Evolutionary conservation across 2,113 vertebrate genomes (phyloP), one percentile per base, ranked within the genome.

Genomic region (Pachycephala philippinensis): DNA sequence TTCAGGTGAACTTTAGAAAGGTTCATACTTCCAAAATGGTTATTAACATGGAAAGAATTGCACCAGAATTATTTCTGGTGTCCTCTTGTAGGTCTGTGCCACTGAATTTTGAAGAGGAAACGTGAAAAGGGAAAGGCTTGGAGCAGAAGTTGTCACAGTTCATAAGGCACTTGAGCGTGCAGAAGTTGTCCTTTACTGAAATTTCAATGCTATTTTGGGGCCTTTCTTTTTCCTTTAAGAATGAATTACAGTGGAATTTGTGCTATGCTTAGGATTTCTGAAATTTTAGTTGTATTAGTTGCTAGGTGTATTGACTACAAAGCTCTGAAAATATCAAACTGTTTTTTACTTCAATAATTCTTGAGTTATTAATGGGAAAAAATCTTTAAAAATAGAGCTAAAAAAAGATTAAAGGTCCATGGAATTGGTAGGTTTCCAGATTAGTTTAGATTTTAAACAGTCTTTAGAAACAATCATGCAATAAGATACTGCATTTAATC

Each of bases 321-420:
- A 88, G 56, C 37, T 60, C 83, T 90, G 79, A 84, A 90, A 90
- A 90, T 35, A 65, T 17, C 35, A 33, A 86, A 14, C 68, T 92
- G 3, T 63, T 89, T 92, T 90, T 89, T 84, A 76, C 54, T 81
- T 84, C 35, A 70, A 15, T 65, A 88, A 72, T 84, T 87, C 35
- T 37, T 35, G 84, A 79, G 70, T 70, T 97, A 79, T 70, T 88
- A 88, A 71, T 65, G 61, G 79, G 1, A 24, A 9, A 81, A 54
- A 52, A 14, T 27, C 22, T 85, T 82, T 30, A 13, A 77, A 84
- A 91, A 64, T 11, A 13, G 20, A 86, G 13, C 74, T 40, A 59
- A 61, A 39, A 75, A 85, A 66, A 77, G 9, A 76, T 50, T 28
- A 21, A 95, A 92, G 84, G 69, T 56, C 30, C 3, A 1, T 0